phyloP scores from a whole-genome alignment of 92 coral and sea anemone species.

The Actinernus sp. region DNA sequence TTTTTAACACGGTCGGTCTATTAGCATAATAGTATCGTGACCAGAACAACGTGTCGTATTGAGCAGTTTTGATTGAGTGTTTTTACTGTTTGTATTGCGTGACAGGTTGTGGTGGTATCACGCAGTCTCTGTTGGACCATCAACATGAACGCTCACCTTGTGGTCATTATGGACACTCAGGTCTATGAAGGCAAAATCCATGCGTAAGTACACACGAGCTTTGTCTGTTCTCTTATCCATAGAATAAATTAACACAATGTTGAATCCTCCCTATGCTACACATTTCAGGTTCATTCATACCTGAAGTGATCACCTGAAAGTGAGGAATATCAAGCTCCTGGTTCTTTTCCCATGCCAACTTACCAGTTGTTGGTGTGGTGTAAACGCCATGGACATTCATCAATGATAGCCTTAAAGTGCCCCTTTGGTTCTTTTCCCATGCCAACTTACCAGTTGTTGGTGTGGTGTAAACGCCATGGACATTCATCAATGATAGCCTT shows the following conservation, averaged over 20 bases:
- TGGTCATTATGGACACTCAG: constrained; percentile 95
- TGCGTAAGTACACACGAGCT: constrained; percentile 99
- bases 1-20: too few relatives aligned
- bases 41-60: not conserved
- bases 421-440: not conserved
- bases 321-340: constrained; percentile 1
- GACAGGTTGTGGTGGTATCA: constrained; percentile 91
- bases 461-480: constrained; percentile 9
- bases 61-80: too few relatives aligned
- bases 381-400: constrained; percentile 7
- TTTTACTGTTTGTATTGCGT: not conserved
- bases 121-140: constrained; percentile 97
- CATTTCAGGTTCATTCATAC: not conserved
- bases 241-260: too few relatives aligned
- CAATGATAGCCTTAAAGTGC: too few relatives aligned
- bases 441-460: not conserved
- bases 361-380: not conserved
- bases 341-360: constrained; percentile 3
- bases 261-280: too few relatives aligned
- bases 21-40: too few relatives aligned
- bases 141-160: constrained; percentile 91
- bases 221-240: too few relatives aligned
- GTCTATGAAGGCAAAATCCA: constrained; percentile 98
- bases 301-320: not conserved
- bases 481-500: too few relatives aligned